Conservation (phyloP, 2,113 vertebrate genomes). For the Catagonus wagneri region DNA sequence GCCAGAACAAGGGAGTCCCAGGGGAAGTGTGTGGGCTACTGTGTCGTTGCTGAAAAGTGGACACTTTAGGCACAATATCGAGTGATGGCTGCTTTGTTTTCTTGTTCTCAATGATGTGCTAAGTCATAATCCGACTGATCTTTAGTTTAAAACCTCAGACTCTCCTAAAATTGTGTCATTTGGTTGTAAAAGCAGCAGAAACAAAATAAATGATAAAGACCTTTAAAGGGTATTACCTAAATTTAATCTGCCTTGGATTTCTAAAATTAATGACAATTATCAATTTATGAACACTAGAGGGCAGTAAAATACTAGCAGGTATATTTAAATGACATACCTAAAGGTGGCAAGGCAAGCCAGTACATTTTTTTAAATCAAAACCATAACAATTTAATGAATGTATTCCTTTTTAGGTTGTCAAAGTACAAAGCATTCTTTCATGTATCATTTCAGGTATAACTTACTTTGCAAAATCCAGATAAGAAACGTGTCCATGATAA, state of each 20-base stretch:
- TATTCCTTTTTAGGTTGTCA: neutral
- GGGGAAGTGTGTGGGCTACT: neutral
- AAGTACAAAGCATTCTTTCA: conserved; percentile 6
- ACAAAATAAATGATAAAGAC: conserved; percentile 25
- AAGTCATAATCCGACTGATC: neutral
- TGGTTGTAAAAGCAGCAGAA: conserved; percentile 31
- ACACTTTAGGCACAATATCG: neutral
- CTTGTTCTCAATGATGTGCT: neutral
- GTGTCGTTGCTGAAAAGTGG: neutral
- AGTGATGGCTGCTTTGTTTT: neutral
- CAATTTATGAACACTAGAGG: conserved; percentile 83
- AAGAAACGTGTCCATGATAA: conserved; percentile 97
- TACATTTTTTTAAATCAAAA: neutral
- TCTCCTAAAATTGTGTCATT: conserved; percentile 7
- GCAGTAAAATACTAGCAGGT: conserved; percentile 76
- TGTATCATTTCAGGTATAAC: conserved; percentile 72
- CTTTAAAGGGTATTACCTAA: neutral
- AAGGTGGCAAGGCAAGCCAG: neutral
- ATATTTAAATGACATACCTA: conserved; percentile 30
- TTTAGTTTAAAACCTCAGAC: neutral
- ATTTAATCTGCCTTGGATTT: neutral
- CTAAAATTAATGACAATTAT: conserved; percentile 24
- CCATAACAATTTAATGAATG: conserved; percentile 51
- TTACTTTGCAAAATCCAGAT: conserved; percentile 97
- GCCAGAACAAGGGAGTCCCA: neutral